A percentile compares a stretch with the other conserved stretches of the same genome.
These are phyloP conservation scores for Himalopsyche tibetana DNA, from an alignment of 2,888 invertebrate genomes.

Conservation along the genomic window DNA sequence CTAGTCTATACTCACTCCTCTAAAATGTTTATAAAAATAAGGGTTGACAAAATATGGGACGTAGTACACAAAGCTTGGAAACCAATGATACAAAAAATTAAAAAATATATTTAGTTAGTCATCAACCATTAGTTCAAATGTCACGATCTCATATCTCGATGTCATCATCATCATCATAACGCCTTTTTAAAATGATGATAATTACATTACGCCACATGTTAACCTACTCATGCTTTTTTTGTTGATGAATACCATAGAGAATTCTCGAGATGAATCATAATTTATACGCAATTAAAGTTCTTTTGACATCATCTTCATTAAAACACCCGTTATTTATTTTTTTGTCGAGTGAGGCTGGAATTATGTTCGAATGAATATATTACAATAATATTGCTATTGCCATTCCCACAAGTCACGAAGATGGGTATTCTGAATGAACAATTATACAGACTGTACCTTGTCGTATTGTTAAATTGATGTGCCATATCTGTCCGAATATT, in stretches of 20 bases:
- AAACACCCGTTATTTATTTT: conserved; percentile 6
- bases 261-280: conserved; percentile 5
- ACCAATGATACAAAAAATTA: too few relatives aligned
- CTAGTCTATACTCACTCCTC: too few relatives aligned
- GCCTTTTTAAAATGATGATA: conserved; percentile 12
- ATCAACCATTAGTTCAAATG: conserved; percentile 9
- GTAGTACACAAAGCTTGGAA: too few relatives aligned
- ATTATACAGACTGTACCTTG: background rate
- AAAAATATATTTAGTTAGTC: too few relatives aligned
- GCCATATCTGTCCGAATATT: too few relatives aligned
- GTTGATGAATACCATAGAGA: background rate
- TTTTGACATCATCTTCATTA: conserved; percentile 30
- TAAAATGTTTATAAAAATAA: too few relatives aligned
- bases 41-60: too few relatives aligned
- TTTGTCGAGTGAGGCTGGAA: background rate
- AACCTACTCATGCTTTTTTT: conserved; percentile 20
- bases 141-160: conserved; percentile 31
- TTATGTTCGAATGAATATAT: background rate
- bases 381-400: background rate
- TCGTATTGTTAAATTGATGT: too few relatives aligned
- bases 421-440: background rate
- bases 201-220: conserved; percentile 26
- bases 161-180: conserved; percentile 9
- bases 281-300: background rate
- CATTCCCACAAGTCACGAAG: background rate